Conservation (phyloP, 2,888 invertebrate species). For the Blomia tropicalis region DNA sequence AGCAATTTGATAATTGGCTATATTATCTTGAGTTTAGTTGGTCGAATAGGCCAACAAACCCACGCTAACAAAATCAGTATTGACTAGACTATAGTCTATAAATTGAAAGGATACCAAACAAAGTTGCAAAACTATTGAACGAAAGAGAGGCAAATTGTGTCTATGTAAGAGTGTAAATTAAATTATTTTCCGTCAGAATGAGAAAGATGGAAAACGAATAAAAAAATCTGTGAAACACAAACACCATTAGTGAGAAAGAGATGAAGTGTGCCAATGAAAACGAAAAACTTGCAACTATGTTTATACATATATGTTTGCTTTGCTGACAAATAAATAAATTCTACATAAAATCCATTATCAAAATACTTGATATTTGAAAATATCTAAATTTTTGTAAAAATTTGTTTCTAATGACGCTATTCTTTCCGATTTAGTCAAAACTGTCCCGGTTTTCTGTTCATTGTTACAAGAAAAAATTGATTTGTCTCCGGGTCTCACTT, state of each 20-base stretch:
- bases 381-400: background rate
- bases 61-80: background rate
- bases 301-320: too few relatives aligned
- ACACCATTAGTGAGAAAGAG: background rate
- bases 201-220: background rate
- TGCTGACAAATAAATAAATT: background rate
- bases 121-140: background rate
- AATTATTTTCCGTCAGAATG: constrained; percentile 2
- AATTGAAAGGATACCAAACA: background rate
- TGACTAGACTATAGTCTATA: too few relatives aligned
- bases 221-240: background rate
- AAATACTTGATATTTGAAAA: background rate
- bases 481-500: too few relatives aligned
- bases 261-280: too few relatives aligned
- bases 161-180: constrained; percentile 3
- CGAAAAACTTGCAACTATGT: background rate
- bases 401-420: too few relatives aligned
- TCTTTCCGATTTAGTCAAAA: too few relatives aligned
- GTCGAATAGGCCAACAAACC: background rate
- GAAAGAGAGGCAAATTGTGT: background rate
- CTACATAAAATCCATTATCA: background rate
- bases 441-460: too few relatives aligned
- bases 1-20: constrained; percentile 15
- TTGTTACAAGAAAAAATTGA: too few relatives aligned
- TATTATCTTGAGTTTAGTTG: background rate